phyloP scores from a whole-genome alignment of 2,797 vertebrate genomes.

The Tenualosa thibaudeaui region DNA sequence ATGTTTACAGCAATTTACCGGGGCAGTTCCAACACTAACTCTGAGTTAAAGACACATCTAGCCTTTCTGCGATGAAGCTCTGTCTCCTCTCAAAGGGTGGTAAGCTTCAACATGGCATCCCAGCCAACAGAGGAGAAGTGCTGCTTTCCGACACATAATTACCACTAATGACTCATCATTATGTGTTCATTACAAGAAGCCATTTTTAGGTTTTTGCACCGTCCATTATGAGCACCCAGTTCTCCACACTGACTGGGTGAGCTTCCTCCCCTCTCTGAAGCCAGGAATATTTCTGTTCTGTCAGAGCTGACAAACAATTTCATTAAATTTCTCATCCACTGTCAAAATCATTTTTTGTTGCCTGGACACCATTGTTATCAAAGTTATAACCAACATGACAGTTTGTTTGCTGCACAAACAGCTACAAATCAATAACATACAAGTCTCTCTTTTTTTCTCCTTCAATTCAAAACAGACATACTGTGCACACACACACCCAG shows the following conservation, averaged over 20 bases:
- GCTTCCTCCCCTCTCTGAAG: conserved; percentile 3
- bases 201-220: not conserved
- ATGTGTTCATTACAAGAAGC: not conserved
- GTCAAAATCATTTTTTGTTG: not conserved
- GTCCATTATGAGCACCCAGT: not conserved
- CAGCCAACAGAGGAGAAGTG: not conserved
- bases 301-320: not conserved
- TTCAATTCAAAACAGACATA: not conserved
- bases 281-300: not conserved
- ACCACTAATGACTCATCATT: conserved; percentile 15
- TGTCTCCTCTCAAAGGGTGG: not conserved
- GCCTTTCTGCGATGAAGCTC: not conserved
- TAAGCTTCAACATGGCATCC: not conserved
- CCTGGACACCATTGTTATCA: not conserved
- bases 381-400: not conserved
- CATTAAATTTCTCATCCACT: not conserved
- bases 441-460: not conserved
- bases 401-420: not conserved
- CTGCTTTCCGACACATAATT: not conserved
- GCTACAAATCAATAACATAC: not conserved
- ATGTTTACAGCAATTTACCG: not conserved
- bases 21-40: not conserved
- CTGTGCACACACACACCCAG: conserved; percentile 1
- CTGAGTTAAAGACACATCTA: not conserved
- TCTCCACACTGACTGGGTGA: not conserved